Evolutionary conservation across 2,113 vertebrate genomes (phyloP).

Genomic region (Andinoacara biseriatus): DNA sequence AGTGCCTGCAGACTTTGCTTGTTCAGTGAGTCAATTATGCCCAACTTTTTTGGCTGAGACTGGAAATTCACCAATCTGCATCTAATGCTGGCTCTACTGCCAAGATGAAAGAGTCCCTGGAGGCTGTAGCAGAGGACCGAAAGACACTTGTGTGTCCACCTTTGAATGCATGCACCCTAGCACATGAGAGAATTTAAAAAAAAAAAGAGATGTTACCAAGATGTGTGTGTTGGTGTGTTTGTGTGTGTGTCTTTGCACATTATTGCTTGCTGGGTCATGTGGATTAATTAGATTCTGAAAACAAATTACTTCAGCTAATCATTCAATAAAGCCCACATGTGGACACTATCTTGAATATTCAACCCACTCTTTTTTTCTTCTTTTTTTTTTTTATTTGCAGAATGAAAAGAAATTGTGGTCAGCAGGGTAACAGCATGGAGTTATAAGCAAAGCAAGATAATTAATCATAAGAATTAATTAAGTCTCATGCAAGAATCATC

Average conservation of each 20-base stretch:
- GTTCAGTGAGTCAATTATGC: constrained; percentile 62
- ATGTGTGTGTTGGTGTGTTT: constrained; percentile 4
- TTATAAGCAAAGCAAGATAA: constrained; percentile 58
- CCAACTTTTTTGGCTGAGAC: constrained; percentile 54
- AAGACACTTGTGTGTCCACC: constrained; percentile 26
- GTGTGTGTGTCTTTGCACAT: constrained; percentile 47
- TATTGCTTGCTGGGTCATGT: constrained; percentile 57
- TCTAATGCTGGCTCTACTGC: constrained; percentile 49
- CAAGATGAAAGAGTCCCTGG: constrained; percentile 51
- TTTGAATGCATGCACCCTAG: constrained; percentile 33
- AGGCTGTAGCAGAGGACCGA: constrained; percentile 20
- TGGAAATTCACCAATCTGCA: constrained; percentile 54
- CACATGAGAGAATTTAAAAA: constrained; percentile 14
- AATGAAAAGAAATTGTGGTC: constrained; percentile 63
- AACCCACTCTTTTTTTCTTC: constrained; percentile 25
- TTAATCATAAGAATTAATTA: constrained; percentile 67
- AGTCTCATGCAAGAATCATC: constrained; percentile 39
- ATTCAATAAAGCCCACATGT: constrained; percentile 72
- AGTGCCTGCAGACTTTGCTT: constrained; percentile 48
- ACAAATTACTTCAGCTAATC: constrained; percentile 79
- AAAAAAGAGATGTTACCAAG: not conserved
- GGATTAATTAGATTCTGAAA: constrained; percentile 79
- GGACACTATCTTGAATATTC: constrained; percentile 71
- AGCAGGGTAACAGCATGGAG: constrained; percentile 52
- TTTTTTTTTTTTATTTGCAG: not conserved